phyloP scores from a whole-genome alignment of 2,888 invertebrate species.

The Ypsolopha sequella region DNA sequence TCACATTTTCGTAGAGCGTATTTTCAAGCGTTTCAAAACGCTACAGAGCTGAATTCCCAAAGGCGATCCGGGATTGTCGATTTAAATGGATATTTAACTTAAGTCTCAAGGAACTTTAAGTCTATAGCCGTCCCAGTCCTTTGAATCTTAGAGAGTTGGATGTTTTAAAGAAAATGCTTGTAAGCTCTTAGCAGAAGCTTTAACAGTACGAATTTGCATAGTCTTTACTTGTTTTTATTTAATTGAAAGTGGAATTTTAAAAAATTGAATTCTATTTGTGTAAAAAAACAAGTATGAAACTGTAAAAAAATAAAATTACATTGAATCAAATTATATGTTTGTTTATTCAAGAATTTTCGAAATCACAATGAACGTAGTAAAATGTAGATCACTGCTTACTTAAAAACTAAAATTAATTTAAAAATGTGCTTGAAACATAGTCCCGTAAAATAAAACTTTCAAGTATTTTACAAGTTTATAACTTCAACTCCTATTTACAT shows the following conservation, averaged over 20 bases:
- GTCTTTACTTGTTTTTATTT: too few relatives aligned
- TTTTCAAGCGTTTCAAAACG: constrained; percentile 26
- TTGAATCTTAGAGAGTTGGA: constrained; percentile 17
- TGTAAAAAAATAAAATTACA: too few relatives aligned
- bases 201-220: too few relatives aligned
- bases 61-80: constrained; percentile 44
- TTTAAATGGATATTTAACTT: constrained; percentile 71
- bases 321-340: too few relatives aligned
- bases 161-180: constrained; percentile 17
- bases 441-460: constrained; percentile 1
- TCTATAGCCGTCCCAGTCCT: constrained; percentile 55
- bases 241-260: too few relatives aligned
- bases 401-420: not conserved
- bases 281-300: too few relatives aligned
- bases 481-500: constrained; percentile 6
- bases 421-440: not conserved
- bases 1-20: not conserved
- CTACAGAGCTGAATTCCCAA: constrained; percentile 49
- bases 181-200: too few relatives aligned
- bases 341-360: too few relatives aligned
- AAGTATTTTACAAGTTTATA: constrained; percentile 10
- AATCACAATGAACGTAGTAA: constrained; percentile 15
- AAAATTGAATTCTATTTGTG: too few relatives aligned
- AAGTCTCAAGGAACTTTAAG: constrained; percentile 62
- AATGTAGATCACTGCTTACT: constrained; percentile 1